Evolutionary conservation across 2,797 vertebrate species (phyloP).

Genomic region (Enteromius paludinosus): DNA sequence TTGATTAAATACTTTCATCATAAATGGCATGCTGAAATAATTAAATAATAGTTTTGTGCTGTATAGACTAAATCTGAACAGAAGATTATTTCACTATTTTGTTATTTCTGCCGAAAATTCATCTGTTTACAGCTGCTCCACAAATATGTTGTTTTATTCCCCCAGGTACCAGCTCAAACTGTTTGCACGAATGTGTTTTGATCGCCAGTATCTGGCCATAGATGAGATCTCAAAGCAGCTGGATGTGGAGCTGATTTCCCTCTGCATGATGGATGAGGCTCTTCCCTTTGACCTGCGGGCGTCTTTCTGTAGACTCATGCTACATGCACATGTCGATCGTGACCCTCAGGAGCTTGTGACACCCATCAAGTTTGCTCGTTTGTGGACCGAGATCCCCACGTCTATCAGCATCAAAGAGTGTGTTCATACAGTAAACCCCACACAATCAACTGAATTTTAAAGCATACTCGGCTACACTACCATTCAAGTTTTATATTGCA

Average conservation of each 20-base stretch:
- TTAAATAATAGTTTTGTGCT: not conserved
- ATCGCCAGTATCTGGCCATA: conserved; percentile 96
- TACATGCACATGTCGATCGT: conserved; percentile 94
- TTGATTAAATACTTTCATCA: not conserved
- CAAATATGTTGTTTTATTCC: not conserved
- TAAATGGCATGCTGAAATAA: not conserved
- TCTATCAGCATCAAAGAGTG: conserved; percentile 98
- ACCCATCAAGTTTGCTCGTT: conserved; percentile 93
- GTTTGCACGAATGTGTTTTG: conserved; percentile 96
- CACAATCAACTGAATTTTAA: not conserved
- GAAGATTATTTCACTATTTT: not conserved
- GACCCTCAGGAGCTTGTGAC: conserved; percentile 97
- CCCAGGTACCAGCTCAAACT: conserved; percentile 96
- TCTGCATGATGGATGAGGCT: conserved; percentile 96
- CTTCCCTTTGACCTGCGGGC: conserved; percentile 94
- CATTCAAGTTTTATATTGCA: not conserved
- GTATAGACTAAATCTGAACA: not conserved
- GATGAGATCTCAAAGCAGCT: conserved; percentile 97
- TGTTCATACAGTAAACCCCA: conserved; percentile 53
- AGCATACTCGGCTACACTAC: not conserved
- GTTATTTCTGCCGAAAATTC: not conserved
- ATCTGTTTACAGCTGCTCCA: not conserved
- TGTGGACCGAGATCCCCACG: conserved; percentile 96
- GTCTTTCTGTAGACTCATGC: conserved; percentile 97
- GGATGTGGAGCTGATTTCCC: conserved; percentile 94